phyloP scores from a whole-genome alignment of 2,797 vertebrate species.

The Cephalopachus bancanus region DNA sequence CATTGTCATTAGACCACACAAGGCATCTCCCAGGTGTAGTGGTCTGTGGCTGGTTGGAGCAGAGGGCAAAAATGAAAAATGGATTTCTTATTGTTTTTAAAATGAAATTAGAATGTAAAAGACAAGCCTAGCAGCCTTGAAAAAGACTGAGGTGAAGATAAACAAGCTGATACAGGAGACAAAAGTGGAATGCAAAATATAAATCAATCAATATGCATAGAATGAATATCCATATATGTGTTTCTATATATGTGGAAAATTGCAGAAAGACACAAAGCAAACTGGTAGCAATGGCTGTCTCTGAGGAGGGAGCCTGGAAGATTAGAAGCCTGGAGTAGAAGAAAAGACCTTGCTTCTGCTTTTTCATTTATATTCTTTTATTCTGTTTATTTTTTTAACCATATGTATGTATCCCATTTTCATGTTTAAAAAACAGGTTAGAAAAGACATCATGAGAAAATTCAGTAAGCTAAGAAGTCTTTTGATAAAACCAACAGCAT shows the following conservation, averaged over 20 bases:
- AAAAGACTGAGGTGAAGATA: neutral
- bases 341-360: neutral
- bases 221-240: neutral
- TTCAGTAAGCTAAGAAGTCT: constrained; percentile 31
- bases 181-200: neutral
- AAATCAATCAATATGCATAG: neutral
- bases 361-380: neutral
- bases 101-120: neutral
- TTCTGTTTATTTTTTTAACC: neutral
- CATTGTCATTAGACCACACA: neutral
- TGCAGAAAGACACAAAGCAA: constrained; percentile 28
- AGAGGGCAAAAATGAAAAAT: neutral
- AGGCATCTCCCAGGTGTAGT: neutral
- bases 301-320: neutral
- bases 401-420: neutral
- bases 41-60: neutral
- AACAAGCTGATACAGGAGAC: neutral
- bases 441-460: constrained; percentile 58
- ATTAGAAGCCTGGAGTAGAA: neutral
- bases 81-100: neutral
- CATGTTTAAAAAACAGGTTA: constrained; percentile 14
- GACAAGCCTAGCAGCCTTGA: neutral
- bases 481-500: constrained; percentile 42
- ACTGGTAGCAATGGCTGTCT: neutral
- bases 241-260: neutral